A percentile compares a stretch with the other conserved stretches of the same genome.
phyloP scores from a whole-genome alignment of 2,888 invertebrate species.

The Lamproptera curius region DNA sequence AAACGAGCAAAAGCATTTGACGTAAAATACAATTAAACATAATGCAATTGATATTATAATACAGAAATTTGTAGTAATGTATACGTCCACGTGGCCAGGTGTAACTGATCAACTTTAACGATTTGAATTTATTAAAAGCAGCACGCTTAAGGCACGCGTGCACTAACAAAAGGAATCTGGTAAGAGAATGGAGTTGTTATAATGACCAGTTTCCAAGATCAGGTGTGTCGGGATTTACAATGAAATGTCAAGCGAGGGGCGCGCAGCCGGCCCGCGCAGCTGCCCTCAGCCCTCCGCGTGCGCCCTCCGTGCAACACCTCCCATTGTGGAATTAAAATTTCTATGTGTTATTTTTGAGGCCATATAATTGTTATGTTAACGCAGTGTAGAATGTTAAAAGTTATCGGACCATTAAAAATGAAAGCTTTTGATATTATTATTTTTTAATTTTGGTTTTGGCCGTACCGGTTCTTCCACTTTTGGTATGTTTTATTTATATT shows the following conservation, averaged over 20 bases:
- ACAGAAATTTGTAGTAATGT: no score
- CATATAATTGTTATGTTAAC: slow-evolving; percentile 16
- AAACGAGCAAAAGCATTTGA: no score
- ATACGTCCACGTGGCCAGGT: no score
- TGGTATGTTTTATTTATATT: no score
- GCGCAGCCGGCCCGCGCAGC: slow-evolving; percentile 67
- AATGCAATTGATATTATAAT: no score
- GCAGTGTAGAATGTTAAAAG: slow-evolving; percentile 6
- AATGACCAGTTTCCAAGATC: slow-evolving; percentile 65
- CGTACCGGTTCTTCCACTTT: no score
- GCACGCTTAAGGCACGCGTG: slow-evolving; percentile 44
- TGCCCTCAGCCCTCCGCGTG: slow-evolving; percentile 52
- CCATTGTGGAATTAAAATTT: slow-evolving; percentile 19
- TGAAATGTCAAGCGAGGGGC: slow-evolving; percentile 62
- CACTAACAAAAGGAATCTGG: slow-evolving; percentile 43
- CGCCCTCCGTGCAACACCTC: slow-evolving; percentile 29
- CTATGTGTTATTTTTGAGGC: slow-evolving; percentile 17
- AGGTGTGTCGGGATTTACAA: slow-evolving; percentile 71
- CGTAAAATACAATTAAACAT: no score
- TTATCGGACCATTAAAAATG: neutral
- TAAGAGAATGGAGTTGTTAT: slow-evolving; percentile 57
- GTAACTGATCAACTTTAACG: slow-evolving; percentile 24
- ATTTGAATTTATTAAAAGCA: slow-evolving; percentile 31
- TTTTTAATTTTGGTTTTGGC: no score
- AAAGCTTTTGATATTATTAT: no score